Evolutionary conservation across 1,140 invertebrate genomes (phyloP).

Genomic region (Diplogasteroides magnus): DNA sequence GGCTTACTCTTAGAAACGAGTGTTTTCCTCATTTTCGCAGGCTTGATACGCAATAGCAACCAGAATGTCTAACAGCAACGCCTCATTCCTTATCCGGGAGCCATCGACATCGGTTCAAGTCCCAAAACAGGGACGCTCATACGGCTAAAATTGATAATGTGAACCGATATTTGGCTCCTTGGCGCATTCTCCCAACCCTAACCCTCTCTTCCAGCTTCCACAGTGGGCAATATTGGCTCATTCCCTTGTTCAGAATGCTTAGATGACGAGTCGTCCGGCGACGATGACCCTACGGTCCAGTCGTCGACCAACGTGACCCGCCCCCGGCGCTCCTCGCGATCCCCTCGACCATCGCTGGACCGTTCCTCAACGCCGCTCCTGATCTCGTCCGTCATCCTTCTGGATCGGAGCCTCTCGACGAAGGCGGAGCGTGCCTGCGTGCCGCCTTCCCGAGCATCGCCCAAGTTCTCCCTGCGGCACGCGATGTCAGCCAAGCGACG

Average conservation of each 20-base stretch:
- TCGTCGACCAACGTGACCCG: slow-evolving; percentile 53
- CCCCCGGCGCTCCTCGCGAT: slow-evolving; percentile 12
- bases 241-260: not conserved
- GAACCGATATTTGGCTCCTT: too few species aligned
- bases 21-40: too few species aligned
- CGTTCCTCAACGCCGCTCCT: slow-evolving; percentile 3
- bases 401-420: not conserved
- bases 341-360: slow-evolving; percentile 2
- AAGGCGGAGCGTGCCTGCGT: not conserved
- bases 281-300: slow-evolving; percentile 61
- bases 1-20: too few species aligned
- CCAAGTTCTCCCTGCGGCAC: slow-evolving; percentile 10
- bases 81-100: too few species aligned
- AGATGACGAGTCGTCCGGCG: slow-evolving; percentile 74
- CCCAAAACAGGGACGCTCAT: too few species aligned
- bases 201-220: too few species aligned
- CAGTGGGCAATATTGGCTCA: too few species aligned
- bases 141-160: too few species aligned
- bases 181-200: too few species aligned
- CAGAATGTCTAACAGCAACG: too few species aligned
- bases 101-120: too few species aligned
- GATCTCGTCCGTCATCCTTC: not conserved
- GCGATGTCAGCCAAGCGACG: slow-evolving; percentile 11
- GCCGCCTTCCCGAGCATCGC: slow-evolving; percentile 1
- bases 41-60: too few species aligned